Base-by-base conservation (phyloP, 2,113 vertebrate genomes). In the Daboia siamensis region DNA sequence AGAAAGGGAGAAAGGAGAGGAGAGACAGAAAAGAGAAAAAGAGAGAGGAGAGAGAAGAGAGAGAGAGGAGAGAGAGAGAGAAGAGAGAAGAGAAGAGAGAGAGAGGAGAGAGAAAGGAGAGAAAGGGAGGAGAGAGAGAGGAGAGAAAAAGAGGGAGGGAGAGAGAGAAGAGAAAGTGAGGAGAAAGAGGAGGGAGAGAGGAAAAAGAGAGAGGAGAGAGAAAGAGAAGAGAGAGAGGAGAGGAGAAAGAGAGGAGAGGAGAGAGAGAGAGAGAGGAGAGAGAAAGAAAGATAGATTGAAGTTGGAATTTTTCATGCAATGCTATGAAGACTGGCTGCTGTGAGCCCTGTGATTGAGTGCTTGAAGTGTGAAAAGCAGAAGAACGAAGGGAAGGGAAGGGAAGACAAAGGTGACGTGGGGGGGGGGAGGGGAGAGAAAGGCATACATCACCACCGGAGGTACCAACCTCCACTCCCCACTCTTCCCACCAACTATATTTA, bases 201-300 rank as follows among this genome's bases (percentile, higher is more conserved):
- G 13, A 0, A 54, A 12, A 54, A 3, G 89, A 94, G 84, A 91
- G 51, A n/a, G n/a, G n/a, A n/a, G n/a, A n/a, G 93, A 96, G 23
- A 29, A 2, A 10, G 84, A 8, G 94, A 96, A 90, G 94, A 74
- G 90, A 51, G 93, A 96, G 80, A 26, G 61, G 5, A 44, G 2
- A 93, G 96, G 80, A 8, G 80, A 7, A 51, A 7, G 97, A 96
- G 95, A 94, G 92, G 93, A 94, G 96, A 90, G 94, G 92, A 52
- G 93, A 96, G 39, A 26, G 61, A 6, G 84, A 7, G 48, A 51
- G 48, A 51, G 48, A 8, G 96, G 74, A 33, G 13, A 33, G 26
- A 26, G 46, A 2, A 51, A 64, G 44, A 55, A 61, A 80, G 94
- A 90, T 69, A 93, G 95, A 96, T 92, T 95, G 91, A 93, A 95